Base-by-base conservation (phyloP, 2,797 vertebrate genomes). In the Onychomys torridus region DNA sequence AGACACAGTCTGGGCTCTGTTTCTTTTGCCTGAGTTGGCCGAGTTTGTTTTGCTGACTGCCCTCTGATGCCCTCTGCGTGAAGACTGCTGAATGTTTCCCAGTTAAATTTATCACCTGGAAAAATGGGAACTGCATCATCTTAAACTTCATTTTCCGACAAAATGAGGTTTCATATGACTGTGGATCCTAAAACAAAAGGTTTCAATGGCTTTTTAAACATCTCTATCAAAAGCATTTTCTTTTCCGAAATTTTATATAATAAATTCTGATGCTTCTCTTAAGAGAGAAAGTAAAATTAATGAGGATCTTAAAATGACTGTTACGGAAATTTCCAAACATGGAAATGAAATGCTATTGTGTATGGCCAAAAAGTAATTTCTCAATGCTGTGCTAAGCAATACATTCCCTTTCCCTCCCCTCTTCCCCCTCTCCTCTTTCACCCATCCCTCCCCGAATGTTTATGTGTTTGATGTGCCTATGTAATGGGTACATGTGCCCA, bases 191-290 rank as follows among this genome's bases (percentile, higher is more conserved):
- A 91, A 79, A 82, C n/a, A 0, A 16, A 93, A 46, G 13, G 27
- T 67, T 93, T 76, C 14, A 63, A 82, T 73, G 2, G 10, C n/a
- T 34, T 97, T 94, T 89, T 10, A 71, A 79, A 73, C 89, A n/a
- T 32, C 29, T 81, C 16, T 85, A 34, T 43, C 34, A 61, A 81
- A 85, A 13, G 19, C 17, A 29, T 77, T 65, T 89, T 76, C 4
- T 92, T 69, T 67, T 73, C 27, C 19, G 81, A 65, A 34, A 55
- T 91, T 86, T 94, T 77, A 55, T 19, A 5, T 63, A 87, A 55
- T 83, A 69, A 10, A 61, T 17, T 57, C 32, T 86, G 13, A 19
- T 57, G 2, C 34, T 88, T 96, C 21, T 93, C 27, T 63, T 76
- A 93, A 88, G 43, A 90, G 8, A 71, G 14, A 4, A 57, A 94